Percentiles rank a stretch among this genome's conserved stretches.
Evolutionary conservation across 2,113 vertebrate species (phyloP).

Genomic region (Prolemur simus): DNA sequence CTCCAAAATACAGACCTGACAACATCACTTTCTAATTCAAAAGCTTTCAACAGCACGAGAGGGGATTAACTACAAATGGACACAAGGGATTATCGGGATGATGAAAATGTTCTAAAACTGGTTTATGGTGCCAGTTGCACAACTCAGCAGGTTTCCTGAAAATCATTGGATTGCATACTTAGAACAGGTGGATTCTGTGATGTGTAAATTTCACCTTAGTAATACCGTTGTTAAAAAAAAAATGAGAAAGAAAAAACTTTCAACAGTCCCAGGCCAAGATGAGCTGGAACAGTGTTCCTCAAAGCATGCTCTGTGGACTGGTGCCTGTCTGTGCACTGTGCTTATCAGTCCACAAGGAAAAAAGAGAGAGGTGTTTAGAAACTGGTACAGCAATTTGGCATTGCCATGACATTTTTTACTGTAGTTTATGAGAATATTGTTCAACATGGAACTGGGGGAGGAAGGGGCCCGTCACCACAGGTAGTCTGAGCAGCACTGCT

Average conservation of each 20-base stretch:
- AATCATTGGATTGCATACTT: neutral
- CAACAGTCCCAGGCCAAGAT: neutral
- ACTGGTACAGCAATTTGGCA: neutral
- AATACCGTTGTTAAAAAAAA: neutral
- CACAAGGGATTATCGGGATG: accelerated
- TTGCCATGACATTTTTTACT: neutral
- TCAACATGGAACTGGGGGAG: neutral
- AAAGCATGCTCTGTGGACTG: accelerated
- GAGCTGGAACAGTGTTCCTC: neutral
- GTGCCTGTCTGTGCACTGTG: accelerated
- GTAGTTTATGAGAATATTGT: neutral
- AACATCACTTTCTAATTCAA: neutral
- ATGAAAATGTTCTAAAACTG: neutral
- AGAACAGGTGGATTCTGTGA: neutral
- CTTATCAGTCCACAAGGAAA: neutral
- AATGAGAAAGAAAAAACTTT: neutral
- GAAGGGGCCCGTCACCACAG: accelerated
- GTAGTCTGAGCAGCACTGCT: neutral
- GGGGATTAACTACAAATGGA: neutral
- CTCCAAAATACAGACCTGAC: neutral
- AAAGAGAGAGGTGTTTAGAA: neutral
- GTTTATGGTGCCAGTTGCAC: neutral
- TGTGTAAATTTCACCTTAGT: neutral
- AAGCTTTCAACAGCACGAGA: neutral
- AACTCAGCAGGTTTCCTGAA: neutral